Evolutionary conservation across 2,113 vertebrate genomes (phyloP).

Genomic region (Forbesichthys papilliferus): DNA sequence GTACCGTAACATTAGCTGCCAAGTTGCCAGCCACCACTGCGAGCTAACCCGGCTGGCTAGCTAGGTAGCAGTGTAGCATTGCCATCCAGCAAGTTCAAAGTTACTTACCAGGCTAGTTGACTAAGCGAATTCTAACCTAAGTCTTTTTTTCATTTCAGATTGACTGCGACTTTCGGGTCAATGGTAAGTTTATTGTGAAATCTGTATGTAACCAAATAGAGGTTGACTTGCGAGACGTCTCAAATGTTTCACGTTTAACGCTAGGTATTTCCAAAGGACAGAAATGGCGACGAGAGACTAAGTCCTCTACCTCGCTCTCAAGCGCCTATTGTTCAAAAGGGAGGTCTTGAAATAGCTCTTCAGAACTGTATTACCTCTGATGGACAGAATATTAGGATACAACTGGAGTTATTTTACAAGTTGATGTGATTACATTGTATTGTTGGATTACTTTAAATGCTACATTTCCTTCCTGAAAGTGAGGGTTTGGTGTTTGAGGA

Average conservation of each 20-base stretch:
- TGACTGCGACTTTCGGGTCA: slow-evolving; percentile 87
- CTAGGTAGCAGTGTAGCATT: slow-evolving; percentile 47
- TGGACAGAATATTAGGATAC: slow-evolving; percentile 21
- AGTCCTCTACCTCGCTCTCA: slow-evolving; percentile 94
- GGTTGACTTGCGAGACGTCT: slow-evolving; percentile 17
- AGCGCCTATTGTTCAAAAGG: slow-evolving; percentile 98
- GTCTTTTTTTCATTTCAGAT: slow-evolving; percentile 79
- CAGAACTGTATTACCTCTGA: slow-evolving; percentile 8
- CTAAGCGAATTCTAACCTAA: slow-evolving; percentile 44
- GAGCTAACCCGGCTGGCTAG: slow-evolving; percentile 44
- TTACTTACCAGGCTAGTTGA: slow-evolving; percentile 72
- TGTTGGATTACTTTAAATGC: slow-evolving; percentile 25
- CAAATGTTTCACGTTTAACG: slow-evolving; percentile 29
- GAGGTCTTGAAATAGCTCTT: slow-evolving; percentile 68
- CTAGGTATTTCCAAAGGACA: slow-evolving; percentile 75
- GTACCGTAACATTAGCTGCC: slow-evolving; percentile 38
- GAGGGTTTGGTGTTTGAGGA: slow-evolving; percentile 97
- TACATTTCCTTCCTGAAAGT: slow-evolving; percentile 84
- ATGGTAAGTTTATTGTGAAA: slow-evolving; percentile 83
- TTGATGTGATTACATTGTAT: slow-evolving; percentile 11
- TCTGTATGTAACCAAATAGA: neutral
- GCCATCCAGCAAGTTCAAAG: slow-evolving; percentile 74
- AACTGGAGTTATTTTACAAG: slow-evolving; percentile 61
- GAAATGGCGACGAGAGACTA: slow-evolving; percentile 99
- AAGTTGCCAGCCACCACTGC: slow-evolving; percentile 27